phyloP scores from a whole-genome alignment of 2,113 vertebrate species.

The Camelus dromedarius region DNA sequence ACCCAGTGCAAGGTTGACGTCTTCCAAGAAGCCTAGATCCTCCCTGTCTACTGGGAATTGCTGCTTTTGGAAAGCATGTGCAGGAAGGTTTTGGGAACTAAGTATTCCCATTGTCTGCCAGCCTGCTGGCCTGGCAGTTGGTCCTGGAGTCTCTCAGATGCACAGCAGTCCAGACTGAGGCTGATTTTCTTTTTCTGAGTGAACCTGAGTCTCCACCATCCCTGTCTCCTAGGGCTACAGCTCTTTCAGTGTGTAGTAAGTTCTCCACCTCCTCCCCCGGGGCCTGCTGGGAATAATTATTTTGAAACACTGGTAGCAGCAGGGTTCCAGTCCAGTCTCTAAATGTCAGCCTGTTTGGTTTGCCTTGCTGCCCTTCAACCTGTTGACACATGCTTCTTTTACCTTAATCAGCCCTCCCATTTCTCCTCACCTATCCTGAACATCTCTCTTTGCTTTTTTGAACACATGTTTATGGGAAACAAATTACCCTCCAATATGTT shows the following conservation, averaged over 20 bases:
- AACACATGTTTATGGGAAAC: not conserved
- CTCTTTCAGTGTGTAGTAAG: not conserved
- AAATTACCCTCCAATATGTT: not conserved
- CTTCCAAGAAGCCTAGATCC: conserved; percentile 13
- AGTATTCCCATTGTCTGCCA: not conserved
- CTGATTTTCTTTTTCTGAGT: conserved; percentile 51
- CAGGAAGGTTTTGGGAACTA: not conserved
- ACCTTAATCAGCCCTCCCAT: not conserved
- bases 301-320: conserved; percentile 24
- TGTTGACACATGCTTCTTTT: not conserved
- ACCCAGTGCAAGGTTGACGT: not conserved
- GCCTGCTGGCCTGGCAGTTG: not conserved
- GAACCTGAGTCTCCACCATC: not conserved
- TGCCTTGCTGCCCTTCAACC: not conserved
- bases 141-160: not conserved
- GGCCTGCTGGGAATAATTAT: not conserved
- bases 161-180: not conserved
- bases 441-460: not conserved
- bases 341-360: not conserved
- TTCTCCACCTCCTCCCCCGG: not conserved
- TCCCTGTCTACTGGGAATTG: not conserved
- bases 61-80: not conserved
- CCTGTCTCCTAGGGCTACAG: not conserved
- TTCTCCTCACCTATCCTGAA: not conserved
- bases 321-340: not conserved